Evolutionary conservation across 2,888 invertebrate species (phyloP).

Genomic region (Sinotaia quadrata): DNA sequence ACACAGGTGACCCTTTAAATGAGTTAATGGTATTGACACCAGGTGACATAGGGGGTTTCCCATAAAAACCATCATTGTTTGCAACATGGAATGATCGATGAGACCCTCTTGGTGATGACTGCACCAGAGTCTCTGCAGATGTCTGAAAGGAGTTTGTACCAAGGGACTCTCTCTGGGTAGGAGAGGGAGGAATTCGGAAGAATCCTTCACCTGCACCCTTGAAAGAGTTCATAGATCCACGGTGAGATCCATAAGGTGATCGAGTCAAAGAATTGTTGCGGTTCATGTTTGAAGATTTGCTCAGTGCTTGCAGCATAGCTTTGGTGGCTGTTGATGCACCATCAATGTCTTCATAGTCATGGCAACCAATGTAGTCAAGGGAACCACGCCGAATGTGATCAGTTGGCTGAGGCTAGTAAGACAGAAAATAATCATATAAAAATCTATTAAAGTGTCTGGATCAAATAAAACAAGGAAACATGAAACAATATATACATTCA

Average conservation of each 20-base stretch:
- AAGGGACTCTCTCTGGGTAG: constrained; percentile 26
- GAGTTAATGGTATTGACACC: constrained; percentile 36
- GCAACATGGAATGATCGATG: constrained; percentile 38
- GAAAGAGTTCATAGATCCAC: constrained; percentile 44
- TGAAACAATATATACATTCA: neutral
- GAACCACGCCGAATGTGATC: constrained; percentile 35
- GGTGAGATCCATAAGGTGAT: constrained; percentile 31
- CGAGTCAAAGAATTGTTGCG: constrained; percentile 40
- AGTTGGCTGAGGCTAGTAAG: constrained; percentile 28
- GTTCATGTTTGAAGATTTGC: constrained; percentile 36
- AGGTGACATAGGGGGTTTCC: constrained; percentile 37
- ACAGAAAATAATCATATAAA: too few relatives aligned
- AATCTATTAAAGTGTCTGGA: too few relatives aligned
- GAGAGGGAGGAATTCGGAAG: constrained; percentile 38
- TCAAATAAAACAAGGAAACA: neutral
- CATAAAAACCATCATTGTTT: constrained; percentile 36
- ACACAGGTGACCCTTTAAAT: constrained; percentile 37
- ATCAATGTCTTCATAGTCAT: constrained; percentile 60
- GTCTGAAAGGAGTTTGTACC: constrained; percentile 39
- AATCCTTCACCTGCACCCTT: constrained; percentile 38
- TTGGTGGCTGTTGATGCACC: constrained; percentile 35
- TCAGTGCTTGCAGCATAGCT: constrained; percentile 31
- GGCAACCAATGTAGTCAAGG: constrained; percentile 51
- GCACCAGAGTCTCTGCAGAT: constrained; percentile 41
- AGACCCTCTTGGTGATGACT: constrained; percentile 40